phyloP scores from a whole-genome alignment of 2,113 vertebrate species.

The Zootoca vivipara region DNA sequence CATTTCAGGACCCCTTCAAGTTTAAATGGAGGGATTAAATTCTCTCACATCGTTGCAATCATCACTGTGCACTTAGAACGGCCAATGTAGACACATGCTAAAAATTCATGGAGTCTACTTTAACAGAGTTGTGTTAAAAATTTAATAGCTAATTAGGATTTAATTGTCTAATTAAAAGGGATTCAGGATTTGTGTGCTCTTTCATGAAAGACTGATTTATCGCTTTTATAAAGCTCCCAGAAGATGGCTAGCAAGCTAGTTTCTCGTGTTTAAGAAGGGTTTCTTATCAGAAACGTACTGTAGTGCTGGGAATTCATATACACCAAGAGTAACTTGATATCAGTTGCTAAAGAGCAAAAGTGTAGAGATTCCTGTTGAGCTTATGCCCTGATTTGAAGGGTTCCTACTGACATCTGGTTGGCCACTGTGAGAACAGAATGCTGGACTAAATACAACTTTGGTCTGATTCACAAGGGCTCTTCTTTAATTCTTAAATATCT shows the following conservation, averaged over 20 bases:
- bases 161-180: conserved; percentile 35
- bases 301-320: neutral
- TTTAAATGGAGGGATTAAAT: neutral
- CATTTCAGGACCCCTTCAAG: neutral
- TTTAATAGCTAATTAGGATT: conserved; percentile 29
- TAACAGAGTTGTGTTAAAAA: conserved; percentile 28
- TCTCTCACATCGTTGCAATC: neutral
- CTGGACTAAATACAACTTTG: too few species aligned
- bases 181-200: conserved; percentile 29
- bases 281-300: neutral
- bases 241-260: neutral
- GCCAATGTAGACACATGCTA: conserved; percentile 5
- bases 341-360: too few species aligned
- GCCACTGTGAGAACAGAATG: too few species aligned
- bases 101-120: conserved; percentile 33
- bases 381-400: too few species aligned
- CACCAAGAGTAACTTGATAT: neutral
- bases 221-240: neutral
- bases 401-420: too few species aligned
- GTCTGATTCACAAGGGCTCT: too few species aligned
- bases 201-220: conserved; percentile 16
- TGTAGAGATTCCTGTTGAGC: too few species aligned
- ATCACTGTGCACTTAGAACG: neutral
- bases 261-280: neutral
- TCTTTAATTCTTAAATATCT: too few species aligned